Conservation (phyloP, 2,113 vertebrate species). For the Microtus oregoni region DNA sequence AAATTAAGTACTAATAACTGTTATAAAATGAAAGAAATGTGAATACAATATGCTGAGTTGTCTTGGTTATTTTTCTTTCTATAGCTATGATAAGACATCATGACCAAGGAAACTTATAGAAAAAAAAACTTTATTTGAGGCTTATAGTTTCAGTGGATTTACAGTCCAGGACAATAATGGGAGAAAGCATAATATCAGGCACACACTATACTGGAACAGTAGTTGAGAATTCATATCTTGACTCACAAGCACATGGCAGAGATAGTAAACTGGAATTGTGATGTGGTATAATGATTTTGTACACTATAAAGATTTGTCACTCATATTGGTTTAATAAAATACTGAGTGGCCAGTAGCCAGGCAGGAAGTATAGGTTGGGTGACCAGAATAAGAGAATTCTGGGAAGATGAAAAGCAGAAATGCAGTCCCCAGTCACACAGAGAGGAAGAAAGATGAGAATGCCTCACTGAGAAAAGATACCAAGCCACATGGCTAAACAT, state of each 20-base stretch:
- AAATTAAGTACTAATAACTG: neutral
- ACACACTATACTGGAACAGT: neutral
- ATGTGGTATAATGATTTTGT: neutral
- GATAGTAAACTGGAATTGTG: neutral
- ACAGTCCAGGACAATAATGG: neutral
- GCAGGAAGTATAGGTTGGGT: too few relatives aligned
- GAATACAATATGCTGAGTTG: neutral
- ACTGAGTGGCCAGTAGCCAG: too few relatives aligned
- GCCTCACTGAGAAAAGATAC: too few relatives aligned
- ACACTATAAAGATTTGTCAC: too few relatives aligned
- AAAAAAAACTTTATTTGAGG: neutral
- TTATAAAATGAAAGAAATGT: neutral
- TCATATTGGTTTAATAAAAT: too few relatives aligned
- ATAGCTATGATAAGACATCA: neutral
- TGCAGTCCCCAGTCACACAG: too few relatives aligned
- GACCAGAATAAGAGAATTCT: too few relatives aligned
- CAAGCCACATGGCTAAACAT: too few relatives aligned
- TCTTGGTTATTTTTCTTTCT: neutral
- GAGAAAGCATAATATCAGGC: neutral
- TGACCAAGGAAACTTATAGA: neutral
- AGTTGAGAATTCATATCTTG: neutral
- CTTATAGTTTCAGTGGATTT: neutral
- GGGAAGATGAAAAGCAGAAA: too few relatives aligned
- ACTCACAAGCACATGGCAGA: neutral
- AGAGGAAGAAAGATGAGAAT: too few relatives aligned